Conservation (phyloP, 2,888 invertebrate genomes). For the Epirrita christyi region DNA sequence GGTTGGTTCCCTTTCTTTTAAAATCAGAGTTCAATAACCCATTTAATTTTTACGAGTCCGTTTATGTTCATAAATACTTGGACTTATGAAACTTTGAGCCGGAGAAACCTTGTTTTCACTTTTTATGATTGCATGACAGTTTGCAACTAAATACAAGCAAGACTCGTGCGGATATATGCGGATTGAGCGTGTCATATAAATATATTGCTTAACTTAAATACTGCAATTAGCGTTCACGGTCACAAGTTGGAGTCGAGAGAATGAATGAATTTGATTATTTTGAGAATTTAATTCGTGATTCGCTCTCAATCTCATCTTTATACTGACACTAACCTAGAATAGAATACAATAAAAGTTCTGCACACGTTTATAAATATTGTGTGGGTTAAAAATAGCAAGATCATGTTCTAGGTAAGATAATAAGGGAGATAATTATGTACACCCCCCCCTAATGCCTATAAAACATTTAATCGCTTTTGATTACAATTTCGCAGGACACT, state of each 20-base stretch:
- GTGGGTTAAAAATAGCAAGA: slow-evolving; percentile 9
- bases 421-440: too few relatives aligned
- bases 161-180: slow-evolving; percentile 46
- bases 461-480: too few relatives aligned
- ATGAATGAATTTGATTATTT: slow-evolving; percentile 20
- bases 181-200: slow-evolving; percentile 55
- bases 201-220: slow-evolving; percentile 30
- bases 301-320: slow-evolving; percentile 16
- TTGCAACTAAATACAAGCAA: slow-evolving; percentile 53
- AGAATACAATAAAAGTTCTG: slow-evolving; percentile 14
- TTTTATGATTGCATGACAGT: slow-evolving; percentile 72
- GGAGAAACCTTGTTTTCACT: slow-evolving; percentile 75
- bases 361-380: slow-evolving; percentile 3
- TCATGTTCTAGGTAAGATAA: not conserved
- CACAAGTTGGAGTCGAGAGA: slow-evolving; percentile 10
- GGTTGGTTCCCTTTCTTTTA: slow-evolving; percentile 9
- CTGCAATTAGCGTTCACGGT: slow-evolving; percentile 33
- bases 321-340: slow-evolving; percentile 22
- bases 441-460: too few relatives aligned
- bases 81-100: slow-evolving; percentile 24
- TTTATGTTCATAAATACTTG: slow-evolving; percentile 1
- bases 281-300: slow-evolving; percentile 13
- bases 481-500: too few relatives aligned
- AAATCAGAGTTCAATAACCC: slow-evolving; percentile 6
- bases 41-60: slow-evolving; percentile 13